These are phyloP conservation scores for Ormyrus pomaceus DNA, from an alignment of 2,888 invertebrate genomes.

Conservation along the genomic window DNA sequence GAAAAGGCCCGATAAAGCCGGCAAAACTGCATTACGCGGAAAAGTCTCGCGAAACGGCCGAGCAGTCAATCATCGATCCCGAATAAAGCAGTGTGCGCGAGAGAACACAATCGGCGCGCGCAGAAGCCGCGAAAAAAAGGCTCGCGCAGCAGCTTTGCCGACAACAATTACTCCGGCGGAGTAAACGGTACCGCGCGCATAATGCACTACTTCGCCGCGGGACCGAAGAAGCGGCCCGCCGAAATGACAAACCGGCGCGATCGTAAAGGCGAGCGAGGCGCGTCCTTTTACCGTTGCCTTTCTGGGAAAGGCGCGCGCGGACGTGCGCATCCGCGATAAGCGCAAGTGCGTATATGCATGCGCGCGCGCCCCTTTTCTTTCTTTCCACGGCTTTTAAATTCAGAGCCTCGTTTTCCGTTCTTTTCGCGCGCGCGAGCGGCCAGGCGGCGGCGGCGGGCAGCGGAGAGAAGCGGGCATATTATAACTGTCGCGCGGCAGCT, in stretches of 20 bases:
- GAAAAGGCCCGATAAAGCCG: too few species aligned
- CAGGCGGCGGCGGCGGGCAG: too few species aligned
- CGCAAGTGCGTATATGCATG: slow-evolving; percentile 12
- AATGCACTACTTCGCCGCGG: too few species aligned
- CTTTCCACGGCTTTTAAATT: not conserved
- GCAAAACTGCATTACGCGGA: too few species aligned
- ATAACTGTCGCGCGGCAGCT: slow-evolving; percentile 28
- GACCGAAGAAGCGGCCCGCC: not conserved
- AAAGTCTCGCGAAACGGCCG: too few species aligned
- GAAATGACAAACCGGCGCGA: slow-evolving; percentile 9
- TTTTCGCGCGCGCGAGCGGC: not conserved
- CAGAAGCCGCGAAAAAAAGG: too few species aligned
- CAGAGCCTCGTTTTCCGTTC: not conserved
- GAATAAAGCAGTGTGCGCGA: too few species aligned
- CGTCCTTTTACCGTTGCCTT: slow-evolving; percentile 52
- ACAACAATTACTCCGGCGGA: too few species aligned
- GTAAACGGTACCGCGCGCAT: too few species aligned
- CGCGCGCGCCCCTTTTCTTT: not conserved
- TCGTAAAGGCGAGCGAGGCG: slow-evolving; percentile 5
- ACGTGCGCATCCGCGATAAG: slow-evolving; percentile 40
- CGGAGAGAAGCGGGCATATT: not conserved
- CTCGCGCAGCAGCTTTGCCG: too few species aligned
- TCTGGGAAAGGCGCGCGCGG: slow-evolving; percentile 27
- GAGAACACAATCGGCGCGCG: too few species aligned
- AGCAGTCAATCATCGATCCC: too few species aligned